phyloP scores from a whole-genome alignment of 2,888 invertebrate genomes.

The Plutella xylostella region DNA sequence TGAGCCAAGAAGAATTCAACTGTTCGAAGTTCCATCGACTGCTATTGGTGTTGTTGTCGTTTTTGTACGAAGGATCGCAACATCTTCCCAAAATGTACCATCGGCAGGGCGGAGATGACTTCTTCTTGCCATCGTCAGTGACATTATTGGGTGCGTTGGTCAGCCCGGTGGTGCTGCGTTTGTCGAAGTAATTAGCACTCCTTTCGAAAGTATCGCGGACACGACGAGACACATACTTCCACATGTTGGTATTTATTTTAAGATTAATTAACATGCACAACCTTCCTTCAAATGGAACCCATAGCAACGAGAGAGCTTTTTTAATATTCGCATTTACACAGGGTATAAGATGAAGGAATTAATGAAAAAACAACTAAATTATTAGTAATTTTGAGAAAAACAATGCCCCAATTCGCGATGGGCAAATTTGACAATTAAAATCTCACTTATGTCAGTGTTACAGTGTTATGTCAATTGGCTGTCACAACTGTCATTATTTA shows the following conservation, averaged over 20 bases:
- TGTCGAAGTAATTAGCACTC: slow-evolving; percentile 59
- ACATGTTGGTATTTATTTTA: slow-evolving; percentile 39
- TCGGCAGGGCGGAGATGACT: slow-evolving; percentile 28
- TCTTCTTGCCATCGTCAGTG: slow-evolving; percentile 31
- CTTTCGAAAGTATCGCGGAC: slow-evolving; percentile 61
- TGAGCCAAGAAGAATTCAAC: slow-evolving; percentile 54
- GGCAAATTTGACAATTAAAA: too few species aligned
- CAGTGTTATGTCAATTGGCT: too few species aligned
- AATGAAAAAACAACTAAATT: too few species aligned
- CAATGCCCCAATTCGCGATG: too few species aligned
- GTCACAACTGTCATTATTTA: too few species aligned
- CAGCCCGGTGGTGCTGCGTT: slow-evolving; percentile 48
- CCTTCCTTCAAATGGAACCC: too few species aligned
- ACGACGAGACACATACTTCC: slow-evolving; percentile 66
- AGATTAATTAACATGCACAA: too few species aligned
- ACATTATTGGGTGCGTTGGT: slow-evolving; percentile 32
- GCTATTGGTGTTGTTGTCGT: slow-evolving; percentile 41
- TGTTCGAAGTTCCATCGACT: slow-evolving; percentile 54
- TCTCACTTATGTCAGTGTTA: too few species aligned
- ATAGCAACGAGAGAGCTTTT: too few species aligned
- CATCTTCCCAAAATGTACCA: slow-evolving; percentile 41
- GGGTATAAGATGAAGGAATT: too few species aligned
- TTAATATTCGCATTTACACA: too few species aligned
- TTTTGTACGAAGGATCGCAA: slow-evolving; percentile 26
- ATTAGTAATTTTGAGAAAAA: too few species aligned